Evolutionary conservation across 2,113 vertebrate genomes (phyloP).

Genomic region (Probosciger aterrimus): DNA sequence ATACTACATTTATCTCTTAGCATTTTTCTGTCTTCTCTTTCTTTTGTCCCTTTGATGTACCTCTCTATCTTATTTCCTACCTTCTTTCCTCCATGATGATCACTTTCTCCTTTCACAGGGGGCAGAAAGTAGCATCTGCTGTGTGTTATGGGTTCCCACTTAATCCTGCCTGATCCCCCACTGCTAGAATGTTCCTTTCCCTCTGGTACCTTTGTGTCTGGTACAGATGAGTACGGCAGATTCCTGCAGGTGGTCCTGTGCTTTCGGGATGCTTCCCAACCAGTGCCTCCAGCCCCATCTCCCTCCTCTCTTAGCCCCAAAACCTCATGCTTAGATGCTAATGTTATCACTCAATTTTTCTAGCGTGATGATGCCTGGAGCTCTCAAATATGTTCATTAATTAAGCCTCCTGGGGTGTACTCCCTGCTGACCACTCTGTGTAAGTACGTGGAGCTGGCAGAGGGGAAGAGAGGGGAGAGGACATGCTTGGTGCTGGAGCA

Average conservation of each 20-base stretch:
- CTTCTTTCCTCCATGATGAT: neutral
- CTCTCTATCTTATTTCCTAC: neutral
- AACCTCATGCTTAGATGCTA: neutral
- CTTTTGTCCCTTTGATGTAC: conserved; percentile 8
- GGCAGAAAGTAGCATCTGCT: neutral
- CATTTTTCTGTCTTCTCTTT: neutral
- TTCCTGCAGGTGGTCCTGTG: neutral
- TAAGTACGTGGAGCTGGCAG: neutral
- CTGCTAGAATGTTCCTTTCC: neutral
- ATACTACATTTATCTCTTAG: conserved; percentile 8
- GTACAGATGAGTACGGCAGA: neutral
- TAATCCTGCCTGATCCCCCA: neutral
- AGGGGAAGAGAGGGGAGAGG: neutral
- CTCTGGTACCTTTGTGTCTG: neutral
- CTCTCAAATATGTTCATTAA: conserved; percentile 46
- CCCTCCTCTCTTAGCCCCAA: neutral
- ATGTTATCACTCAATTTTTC: neutral
- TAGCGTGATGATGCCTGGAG: neutral
- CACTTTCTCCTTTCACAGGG: neutral
- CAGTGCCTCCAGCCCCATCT: neutral
- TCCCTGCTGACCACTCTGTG: neutral
- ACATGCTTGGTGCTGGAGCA: neutral
- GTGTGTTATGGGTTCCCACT: neutral
- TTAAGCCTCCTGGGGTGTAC: neutral
- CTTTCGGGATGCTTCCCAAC: neutral